A percentile compares a stretch with the other conserved stretches of the same genome.
These are phyloP conservation scores for Danaus melanippus DNA, from an alignment of 1,140 invertebrate species.

Conservation along the genomic window DNA sequence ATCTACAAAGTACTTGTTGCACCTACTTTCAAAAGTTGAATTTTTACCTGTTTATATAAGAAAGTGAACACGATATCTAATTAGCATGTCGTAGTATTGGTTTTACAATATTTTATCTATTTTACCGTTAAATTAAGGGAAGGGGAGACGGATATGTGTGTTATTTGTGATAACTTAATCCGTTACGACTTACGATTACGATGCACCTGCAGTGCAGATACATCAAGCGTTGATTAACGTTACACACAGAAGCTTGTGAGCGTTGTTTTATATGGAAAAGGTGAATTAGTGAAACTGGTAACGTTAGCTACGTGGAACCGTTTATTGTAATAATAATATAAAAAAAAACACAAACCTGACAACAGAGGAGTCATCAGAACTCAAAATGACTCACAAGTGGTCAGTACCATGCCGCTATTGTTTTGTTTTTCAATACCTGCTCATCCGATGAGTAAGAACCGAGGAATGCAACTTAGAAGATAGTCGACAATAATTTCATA, in stretches of 20 bases:
- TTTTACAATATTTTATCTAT: conserved; percentile 38
- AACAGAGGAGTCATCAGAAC: conserved; percentile 39
- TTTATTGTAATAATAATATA: conserved; percentile 29
- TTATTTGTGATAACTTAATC: conserved; percentile 46
- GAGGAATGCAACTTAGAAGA: conserved; percentile 21
- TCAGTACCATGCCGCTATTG: conserved; percentile 50
- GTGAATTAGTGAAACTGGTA: conserved; percentile 39
- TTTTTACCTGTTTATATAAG: conserved; percentile 55
- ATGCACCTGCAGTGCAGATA: conserved; percentile 63
- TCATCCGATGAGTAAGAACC: conserved; percentile 47
- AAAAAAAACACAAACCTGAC: conserved; percentile 36
- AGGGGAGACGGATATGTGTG: conserved; percentile 40
- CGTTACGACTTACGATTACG: conserved; percentile 47
- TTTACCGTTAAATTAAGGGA: conserved; percentile 51
- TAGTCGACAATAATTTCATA: conserved; percentile 12
- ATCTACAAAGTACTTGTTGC: conserved; percentile 45
- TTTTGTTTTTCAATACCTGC: conserved; percentile 63
- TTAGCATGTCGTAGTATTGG: conserved; percentile 36
- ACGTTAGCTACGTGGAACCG: conserved; percentile 37
- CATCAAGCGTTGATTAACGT: conserved; percentile 34
- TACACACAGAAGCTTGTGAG: conserved; percentile 28
- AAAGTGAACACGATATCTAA: conserved; percentile 55
- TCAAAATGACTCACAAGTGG: conserved; percentile 64
- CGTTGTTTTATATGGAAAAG: too few relatives aligned
- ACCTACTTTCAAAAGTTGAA: conserved; percentile 61